A percentile compares a stretch with the other conserved stretches of the same genome.
Evolutionary conservation across 2,797 vertebrate genomes (phyloP).

Genomic region (Pipistrellus nathusii): DNA sequence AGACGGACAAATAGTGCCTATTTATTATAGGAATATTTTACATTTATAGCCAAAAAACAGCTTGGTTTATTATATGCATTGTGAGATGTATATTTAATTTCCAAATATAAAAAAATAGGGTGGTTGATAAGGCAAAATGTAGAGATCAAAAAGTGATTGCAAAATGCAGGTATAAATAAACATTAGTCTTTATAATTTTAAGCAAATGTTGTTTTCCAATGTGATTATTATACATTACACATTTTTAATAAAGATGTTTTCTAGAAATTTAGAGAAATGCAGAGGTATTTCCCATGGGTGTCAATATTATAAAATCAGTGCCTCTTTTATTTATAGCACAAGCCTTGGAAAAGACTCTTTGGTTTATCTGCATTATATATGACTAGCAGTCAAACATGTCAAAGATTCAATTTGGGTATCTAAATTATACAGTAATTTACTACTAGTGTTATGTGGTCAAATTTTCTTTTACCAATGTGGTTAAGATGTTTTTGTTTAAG

Average conservation of each 20-base stretch:
- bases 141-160: background rate
- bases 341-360: background rate
- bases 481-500: background rate
- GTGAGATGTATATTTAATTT: background rate
- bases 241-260: background rate
- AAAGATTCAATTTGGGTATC: slow-evolving; percentile 26
- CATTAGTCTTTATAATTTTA: background rate
- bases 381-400: background rate
- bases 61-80: background rate
- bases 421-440: slow-evolving; percentile 65
- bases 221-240: background rate
- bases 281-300: background rate
- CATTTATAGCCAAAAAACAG: background rate
- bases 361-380: slow-evolving; percentile 60
- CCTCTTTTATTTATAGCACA: slow-evolving; percentile 14
- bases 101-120: background rate
- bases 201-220: background rate
- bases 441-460: background rate
- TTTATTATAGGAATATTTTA: background rate
- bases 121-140: background rate
- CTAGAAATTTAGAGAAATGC: background rate
- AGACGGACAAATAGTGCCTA: background rate
- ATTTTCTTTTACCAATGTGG: background rate
- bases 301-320: slow-evolving; percentile 15
- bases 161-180: background rate